Evolutionary conservation across 2,797 vertebrate genomes (phyloP).

Genomic region (Leucoraja ocellata): DNA sequence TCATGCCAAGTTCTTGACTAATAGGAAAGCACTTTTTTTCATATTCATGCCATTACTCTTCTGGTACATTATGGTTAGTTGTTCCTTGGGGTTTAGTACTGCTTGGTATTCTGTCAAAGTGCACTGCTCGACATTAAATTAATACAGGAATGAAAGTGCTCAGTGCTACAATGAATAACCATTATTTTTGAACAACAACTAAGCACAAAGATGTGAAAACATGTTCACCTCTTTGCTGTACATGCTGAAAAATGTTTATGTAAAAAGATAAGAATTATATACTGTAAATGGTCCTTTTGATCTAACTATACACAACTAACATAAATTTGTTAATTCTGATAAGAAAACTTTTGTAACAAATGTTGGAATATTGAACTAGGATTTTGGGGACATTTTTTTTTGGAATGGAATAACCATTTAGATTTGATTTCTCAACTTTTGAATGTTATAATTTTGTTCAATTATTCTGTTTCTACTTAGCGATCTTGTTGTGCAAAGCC

Average conservation of each 20-base stretch:
- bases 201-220: neutral
- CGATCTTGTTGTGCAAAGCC: too few relatives aligned
- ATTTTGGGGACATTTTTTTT: neutral
- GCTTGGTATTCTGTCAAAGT: conserved; percentile 54
- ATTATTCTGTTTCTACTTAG: neutral
- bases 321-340: conserved; percentile 8
- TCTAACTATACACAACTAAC: neutral
- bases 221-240: neutral
- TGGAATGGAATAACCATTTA: neutral
- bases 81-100: conserved; percentile 50
- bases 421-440: neutral
- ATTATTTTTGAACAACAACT: conserved; percentile 27
- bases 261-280: neutral
- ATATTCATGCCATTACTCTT: conserved; percentile 49
- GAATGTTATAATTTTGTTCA: neutral
- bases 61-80: conserved; percentile 47
- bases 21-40: conserved; percentile 41
- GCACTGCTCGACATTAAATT: conserved; percentile 55
- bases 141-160: conserved; percentile 58
- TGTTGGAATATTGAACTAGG: neutral
- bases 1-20: conserved; percentile 49
- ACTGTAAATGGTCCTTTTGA: neutral
- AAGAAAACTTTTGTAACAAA: neutral
- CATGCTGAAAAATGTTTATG: neutral
- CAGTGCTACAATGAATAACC: neutral